Evolutionary conservation across 2,113 vertebrate genomes (phyloP).

Genomic region (Vulpes ferrilata): DNA sequence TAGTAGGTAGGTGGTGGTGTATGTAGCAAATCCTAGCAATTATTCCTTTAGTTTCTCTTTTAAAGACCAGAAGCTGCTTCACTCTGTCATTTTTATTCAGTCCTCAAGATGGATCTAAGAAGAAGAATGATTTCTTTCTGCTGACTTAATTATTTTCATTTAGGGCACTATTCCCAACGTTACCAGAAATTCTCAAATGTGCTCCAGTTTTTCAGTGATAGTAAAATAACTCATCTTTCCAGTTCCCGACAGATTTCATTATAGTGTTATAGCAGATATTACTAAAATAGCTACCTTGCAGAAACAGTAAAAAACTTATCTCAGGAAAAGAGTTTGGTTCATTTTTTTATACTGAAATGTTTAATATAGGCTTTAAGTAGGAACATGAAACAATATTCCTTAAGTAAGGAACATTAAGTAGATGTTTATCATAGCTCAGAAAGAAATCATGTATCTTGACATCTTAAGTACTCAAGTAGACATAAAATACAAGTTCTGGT

Average conservation of each 20-base stretch:
- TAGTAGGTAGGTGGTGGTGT: background rate
- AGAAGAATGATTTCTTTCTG: background rate
- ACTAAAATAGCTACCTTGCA: background rate
- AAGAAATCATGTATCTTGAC: background rate
- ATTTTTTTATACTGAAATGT: background rate
- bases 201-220: background rate
- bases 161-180: background rate
- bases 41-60: background rate
- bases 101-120: background rate
- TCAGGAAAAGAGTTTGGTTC: constrained; percentile 7
- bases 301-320: background rate
- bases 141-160: constrained; percentile 38
- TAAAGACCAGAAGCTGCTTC: background rate
- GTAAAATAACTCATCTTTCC: background rate
- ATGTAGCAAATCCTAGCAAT: background rate
- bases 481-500: background rate
- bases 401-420: background rate
- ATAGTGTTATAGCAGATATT: background rate
- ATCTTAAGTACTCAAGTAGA: constrained; percentile 39
- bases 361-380: constrained; percentile 13
- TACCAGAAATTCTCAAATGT: background rate
- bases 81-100: background rate
- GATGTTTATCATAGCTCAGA: background rate
- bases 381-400: background rate
- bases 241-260: constrained; percentile 13